phyloP scores from a whole-genome alignment of 2,113 vertebrate species.

The Telmatochromis brichardi region DNA sequence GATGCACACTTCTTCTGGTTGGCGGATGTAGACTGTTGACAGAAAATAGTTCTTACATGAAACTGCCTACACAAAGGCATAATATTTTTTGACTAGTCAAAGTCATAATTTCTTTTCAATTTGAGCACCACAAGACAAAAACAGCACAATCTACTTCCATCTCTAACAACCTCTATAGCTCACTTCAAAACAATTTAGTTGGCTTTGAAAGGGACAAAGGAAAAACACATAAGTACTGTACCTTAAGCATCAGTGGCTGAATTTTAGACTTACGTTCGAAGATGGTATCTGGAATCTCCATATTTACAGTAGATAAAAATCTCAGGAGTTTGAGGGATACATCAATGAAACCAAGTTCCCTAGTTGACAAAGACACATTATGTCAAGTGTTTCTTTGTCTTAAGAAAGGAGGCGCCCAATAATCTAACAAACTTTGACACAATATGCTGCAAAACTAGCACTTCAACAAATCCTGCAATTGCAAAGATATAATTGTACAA shows the following conservation, averaged over 20 bases:
- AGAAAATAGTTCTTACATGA: not conserved
- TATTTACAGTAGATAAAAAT: conserved; percentile 32
- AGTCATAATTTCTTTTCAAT: not conserved
- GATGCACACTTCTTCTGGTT: not conserved
- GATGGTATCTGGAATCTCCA: conserved; percentile 12
- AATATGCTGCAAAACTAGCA: not conserved
- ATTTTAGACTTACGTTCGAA: conserved; percentile 59
- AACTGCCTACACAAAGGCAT: not conserved
- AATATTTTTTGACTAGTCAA: not conserved
- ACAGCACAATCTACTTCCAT: not conserved
- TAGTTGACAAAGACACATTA: not conserved
- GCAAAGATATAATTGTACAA: not conserved
- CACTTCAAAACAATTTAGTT: not conserved
- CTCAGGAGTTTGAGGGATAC: conserved; percentile 50
- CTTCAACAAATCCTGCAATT: not conserved
- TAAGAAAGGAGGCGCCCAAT: rapidly evolving
- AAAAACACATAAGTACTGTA: not conserved
- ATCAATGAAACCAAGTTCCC: conserved; percentile 68
- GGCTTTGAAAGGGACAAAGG: not conserved
- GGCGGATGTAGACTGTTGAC: not conserved
- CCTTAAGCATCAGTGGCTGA: not conserved
- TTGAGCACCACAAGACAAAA: not conserved
- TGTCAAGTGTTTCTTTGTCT: not conserved
- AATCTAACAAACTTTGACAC: not conserved
- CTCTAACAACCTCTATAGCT: rapidly evolving